These are phyloP conservation scores for Microtus ochrogaster DNA, from an alignment of 2,113 vertebrate genomes.

Conservation along the genomic window DNA sequence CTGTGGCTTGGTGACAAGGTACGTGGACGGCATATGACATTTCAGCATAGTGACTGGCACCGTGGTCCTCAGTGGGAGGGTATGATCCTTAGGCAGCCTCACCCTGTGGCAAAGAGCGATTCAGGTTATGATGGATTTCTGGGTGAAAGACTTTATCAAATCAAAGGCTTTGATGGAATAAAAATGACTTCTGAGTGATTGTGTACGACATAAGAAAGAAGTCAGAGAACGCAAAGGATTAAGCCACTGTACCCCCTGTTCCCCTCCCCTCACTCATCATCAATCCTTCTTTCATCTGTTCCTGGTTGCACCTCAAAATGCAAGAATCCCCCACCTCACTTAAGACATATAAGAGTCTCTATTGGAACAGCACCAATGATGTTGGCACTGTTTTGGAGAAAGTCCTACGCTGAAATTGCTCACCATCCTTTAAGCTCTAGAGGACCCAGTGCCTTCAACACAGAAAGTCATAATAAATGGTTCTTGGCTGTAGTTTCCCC, in stretches of 20 bases:
- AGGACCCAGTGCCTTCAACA: conserved; percentile 65
- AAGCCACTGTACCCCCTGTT: neutral
- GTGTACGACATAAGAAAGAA: neutral
- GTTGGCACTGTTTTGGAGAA: conserved; percentile 62
- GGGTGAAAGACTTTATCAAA: neutral
- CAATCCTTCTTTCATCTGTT: neutral
- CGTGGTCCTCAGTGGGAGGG: too few species aligned
- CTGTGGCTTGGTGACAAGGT: neutral
- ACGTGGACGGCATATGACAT: neutral
- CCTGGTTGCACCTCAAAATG: neutral
- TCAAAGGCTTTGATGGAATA: neutral
- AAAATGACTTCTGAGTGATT: neutral
- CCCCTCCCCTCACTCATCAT: too few species aligned
- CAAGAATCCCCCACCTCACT: neutral
- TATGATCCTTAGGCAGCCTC: neutral
- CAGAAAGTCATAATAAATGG: neutral
- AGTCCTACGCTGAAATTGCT: conserved; percentile 73
- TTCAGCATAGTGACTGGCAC: neutral
- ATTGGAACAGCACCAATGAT: conserved; percentile 46
- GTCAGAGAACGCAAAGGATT: neutral
- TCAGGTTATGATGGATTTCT: neutral
- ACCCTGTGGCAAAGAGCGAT: neutral
- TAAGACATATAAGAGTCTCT: conserved; percentile 65
- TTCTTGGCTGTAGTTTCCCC: conserved; percentile 53
- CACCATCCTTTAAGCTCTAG: conserved; percentile 71